phyloP scores from a whole-genome alignment of 2,797 vertebrate species.

The Poliocrania exsul region DNA sequence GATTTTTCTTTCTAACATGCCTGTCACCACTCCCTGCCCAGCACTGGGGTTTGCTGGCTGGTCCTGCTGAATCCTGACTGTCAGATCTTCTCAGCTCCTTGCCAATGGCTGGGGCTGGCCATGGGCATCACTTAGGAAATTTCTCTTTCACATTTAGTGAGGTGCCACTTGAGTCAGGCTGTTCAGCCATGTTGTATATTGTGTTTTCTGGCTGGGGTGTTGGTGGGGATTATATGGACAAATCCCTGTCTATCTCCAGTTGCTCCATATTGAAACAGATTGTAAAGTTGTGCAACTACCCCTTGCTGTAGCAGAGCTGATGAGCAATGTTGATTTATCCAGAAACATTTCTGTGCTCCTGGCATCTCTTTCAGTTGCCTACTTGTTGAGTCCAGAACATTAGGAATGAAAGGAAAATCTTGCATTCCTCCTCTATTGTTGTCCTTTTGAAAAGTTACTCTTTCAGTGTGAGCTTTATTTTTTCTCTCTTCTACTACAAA shows the following conservation, averaged over 20 bases:
- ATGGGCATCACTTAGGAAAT: not conserved
- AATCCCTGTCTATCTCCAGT: not conserved
- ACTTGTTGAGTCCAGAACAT: not conserved
- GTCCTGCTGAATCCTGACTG: not conserved
- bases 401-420: not conserved
- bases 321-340: not conserved
- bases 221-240: not conserved
- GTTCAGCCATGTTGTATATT: rapidly evolving
- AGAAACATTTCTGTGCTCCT: not conserved
- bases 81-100: not conserved
- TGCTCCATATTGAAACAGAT: not conserved
- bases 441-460: not conserved
- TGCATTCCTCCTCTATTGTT: constrained; percentile 13
- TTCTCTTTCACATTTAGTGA: not conserved
- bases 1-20: not conserved
- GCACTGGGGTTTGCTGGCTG: not conserved
- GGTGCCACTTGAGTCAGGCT: not conserved
- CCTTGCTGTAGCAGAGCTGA: not conserved
- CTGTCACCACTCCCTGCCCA: not conserved
- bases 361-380: not conserved
- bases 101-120: not conserved
- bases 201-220: not conserved
- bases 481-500: not conserved
- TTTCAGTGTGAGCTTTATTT: not conserved
- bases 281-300: not conserved